Evolutionary conservation across 2,888 invertebrate species (phyloP).

Genomic region (Himalopsyche kuldschensis): DNA sequence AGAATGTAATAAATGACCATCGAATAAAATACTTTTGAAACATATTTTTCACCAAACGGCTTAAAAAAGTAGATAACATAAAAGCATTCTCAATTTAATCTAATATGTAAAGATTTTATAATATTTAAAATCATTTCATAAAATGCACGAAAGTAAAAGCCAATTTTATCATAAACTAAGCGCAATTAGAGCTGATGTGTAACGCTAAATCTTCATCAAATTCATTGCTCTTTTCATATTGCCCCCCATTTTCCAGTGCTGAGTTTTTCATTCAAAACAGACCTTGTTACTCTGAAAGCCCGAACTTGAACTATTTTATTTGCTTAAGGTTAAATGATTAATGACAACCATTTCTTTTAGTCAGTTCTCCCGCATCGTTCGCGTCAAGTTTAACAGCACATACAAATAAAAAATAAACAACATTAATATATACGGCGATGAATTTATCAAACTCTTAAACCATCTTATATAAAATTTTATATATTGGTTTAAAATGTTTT

Average conservation of each 20-base stretch:
- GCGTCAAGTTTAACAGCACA: slow-evolving; percentile 17
- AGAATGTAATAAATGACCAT: too few species aligned
- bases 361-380: slow-evolving; percentile 3
- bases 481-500: background rate
- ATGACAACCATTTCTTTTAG: slow-evolving; percentile 18
- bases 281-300: slow-evolving; percentile 21
- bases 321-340: slow-evolving; percentile 29
- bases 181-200: background rate
- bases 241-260: background rate
- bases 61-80: too few species aligned
- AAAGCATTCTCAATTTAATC: too few species aligned
- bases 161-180: background rate
- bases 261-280: background rate
- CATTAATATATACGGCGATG: slow-evolving; percentile 20
- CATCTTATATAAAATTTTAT: background rate
- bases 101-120: too few species aligned
- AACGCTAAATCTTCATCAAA: background rate
- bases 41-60: too few species aligned
- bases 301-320: slow-evolving; percentile 28
- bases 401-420: slow-evolving; percentile 32
- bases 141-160: background rate
- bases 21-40: too few species aligned
- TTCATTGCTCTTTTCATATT: background rate
- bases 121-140: background rate
- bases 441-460: slow-evolving; percentile 18